A percentile compares a stretch with the other conserved stretches of the same genome.
phyloP scores from a whole-genome alignment of 2,797 vertebrate genomes.

The Gymnoscopelus braueri region DNA sequence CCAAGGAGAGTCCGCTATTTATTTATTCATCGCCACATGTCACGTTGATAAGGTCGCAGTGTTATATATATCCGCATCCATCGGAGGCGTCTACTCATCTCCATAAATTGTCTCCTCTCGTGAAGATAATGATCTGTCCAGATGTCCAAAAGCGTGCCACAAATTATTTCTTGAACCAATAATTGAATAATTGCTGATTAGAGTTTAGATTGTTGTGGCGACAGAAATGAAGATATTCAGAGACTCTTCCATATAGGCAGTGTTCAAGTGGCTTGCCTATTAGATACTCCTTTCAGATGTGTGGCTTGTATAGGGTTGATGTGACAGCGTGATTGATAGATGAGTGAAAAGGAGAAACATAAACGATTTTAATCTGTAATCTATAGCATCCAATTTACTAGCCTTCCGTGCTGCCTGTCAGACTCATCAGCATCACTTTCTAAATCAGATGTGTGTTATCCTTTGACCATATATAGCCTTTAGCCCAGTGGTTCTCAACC shows the following conservation, averaged over 20 bases:
- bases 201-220: constrained; percentile 31
- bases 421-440: constrained; percentile 41
- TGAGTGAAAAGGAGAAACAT: constrained; percentile 14
- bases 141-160: constrained; percentile 92
- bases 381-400: background rate
- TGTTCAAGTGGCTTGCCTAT: too few species aligned
- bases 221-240: constrained; percentile 1
- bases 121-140: constrained; percentile 90
- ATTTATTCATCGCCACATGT: constrained; percentile 80
- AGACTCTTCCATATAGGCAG: too few species aligned
- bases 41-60: constrained; percentile 57
- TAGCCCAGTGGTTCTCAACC: too few species aligned
- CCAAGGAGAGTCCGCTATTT: constrained; percentile 56
- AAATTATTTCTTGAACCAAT: constrained; percentile 89
- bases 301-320: constrained; percentile 17
- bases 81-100: constrained; percentile 86
- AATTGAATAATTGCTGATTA: constrained; percentile 98
- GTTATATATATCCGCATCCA: constrained; percentile 67
- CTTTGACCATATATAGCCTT: too few species aligned
- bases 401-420: background rate
- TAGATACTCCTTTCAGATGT: constrained; percentile 11
- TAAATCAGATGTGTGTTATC: constrained; percentile 13
- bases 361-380: constrained; percentile 21
- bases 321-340: background rate
- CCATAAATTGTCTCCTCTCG: constrained; percentile 90